Conservation (phyloP, 2,888 invertebrate species). For the Camponotus fellah region DNA sequence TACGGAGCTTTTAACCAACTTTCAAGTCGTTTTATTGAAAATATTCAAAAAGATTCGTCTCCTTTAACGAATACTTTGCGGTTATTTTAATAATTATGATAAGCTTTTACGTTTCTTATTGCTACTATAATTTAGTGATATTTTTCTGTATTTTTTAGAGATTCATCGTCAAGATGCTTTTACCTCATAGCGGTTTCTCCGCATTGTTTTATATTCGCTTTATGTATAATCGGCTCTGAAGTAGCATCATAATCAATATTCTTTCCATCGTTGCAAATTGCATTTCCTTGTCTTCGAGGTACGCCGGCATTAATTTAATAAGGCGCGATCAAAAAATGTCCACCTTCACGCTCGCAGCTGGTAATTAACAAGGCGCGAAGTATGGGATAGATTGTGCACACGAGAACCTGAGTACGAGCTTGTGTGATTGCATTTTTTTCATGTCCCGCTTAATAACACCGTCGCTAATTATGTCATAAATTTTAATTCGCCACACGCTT, state of each 20-base stretch:
- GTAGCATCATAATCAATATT: slow-evolving; percentile 44
- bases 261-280: slow-evolving; percentile 39
- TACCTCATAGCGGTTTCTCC: background rate
- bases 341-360: slow-evolving; percentile 37
- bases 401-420: slow-evolving; percentile 27
- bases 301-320: slow-evolving; percentile 62
- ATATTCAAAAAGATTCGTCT: background rate
- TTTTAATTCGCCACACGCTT: slow-evolving; percentile 60
- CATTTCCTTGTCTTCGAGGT: slow-evolving; percentile 34
- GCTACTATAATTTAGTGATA: background rate
- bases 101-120: background rate
- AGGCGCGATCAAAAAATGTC: slow-evolving; percentile 48
- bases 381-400: slow-evolving; percentile 41
- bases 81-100: background rate
- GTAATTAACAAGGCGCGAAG: slow-evolving; percentile 69
- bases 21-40: background rate
- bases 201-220: background rate
- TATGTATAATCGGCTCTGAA: slow-evolving; percentile 14
- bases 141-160: background rate
- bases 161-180: background rate
- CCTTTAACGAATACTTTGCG: background rate
- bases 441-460: slow-evolving; percentile 61
- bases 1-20: background rate
- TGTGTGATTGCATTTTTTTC: slow-evolving; percentile 58
- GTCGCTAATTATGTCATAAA: slow-evolving; percentile 69